phyloP scores from a whole-genome alignment of 2,888 invertebrate genomes.

The Cheilosia scutellata region DNA sequence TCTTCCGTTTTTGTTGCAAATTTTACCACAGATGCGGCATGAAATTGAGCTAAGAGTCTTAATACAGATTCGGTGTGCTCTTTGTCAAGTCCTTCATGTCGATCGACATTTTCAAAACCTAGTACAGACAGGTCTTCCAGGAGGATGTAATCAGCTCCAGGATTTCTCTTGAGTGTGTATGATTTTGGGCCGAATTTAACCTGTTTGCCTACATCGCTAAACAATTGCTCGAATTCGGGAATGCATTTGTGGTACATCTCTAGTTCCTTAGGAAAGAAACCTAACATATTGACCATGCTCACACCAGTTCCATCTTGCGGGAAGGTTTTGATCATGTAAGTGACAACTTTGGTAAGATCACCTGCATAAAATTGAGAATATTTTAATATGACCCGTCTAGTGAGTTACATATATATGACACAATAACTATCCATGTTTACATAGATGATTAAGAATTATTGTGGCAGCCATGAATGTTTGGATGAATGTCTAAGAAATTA shows the following conservation, averaged over 20 bases:
- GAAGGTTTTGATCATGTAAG: constrained; percentile 80
- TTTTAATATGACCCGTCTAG: too few species aligned
- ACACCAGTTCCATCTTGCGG: constrained; percentile 75
- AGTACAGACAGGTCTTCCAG: constrained; percentile 81
- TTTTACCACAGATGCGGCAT: constrained; percentile 81
- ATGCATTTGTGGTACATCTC: constrained; percentile 81
- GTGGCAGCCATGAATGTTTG: not conserved
- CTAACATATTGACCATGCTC: constrained; percentile 73
- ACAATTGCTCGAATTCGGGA: constrained; percentile 81
- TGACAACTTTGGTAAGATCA: constrained; percentile 70
- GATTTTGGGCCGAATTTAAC: constrained; percentile 81
- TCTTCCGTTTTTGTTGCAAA: constrained; percentile 77
- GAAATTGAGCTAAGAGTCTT: constrained; percentile 80
- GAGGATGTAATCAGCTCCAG: constrained; percentile 80
- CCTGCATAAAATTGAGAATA: constrained; percentile 58
- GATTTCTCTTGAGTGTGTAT: constrained; percentile 76
- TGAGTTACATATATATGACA: too few species aligned
- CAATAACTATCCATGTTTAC: too few species aligned
- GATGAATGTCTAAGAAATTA: not conserved
- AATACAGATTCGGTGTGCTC: constrained; percentile 79
- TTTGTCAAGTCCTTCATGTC: constrained; percentile 79
- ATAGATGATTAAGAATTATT: too few species aligned
- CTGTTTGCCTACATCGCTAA: constrained; percentile 78
- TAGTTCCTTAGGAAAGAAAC: constrained; percentile 81
- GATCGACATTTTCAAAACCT: constrained; percentile 80